A percentile compares a stretch with the other conserved stretches of the same genome.
These are phyloP conservation scores for Phrynosoma platyrhinos DNA, from an alignment of 2,113 vertebrate species.

Conservation along the genomic window DNA sequence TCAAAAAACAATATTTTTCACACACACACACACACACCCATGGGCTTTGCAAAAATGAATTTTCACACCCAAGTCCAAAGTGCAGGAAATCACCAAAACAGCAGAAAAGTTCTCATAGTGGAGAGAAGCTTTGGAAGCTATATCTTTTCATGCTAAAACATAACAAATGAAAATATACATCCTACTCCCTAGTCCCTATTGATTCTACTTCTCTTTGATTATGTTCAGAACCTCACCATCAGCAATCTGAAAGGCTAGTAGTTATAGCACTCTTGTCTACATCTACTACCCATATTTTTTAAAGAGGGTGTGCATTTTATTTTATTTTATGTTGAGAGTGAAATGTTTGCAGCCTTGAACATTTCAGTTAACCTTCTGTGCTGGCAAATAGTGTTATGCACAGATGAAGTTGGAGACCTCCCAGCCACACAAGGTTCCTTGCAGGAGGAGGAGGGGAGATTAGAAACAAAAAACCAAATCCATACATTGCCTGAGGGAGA, in stretches of 20 bases:
- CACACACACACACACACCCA: too few species aligned
- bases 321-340: neutral
- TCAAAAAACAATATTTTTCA: too few species aligned
- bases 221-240: neutral
- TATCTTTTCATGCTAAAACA: too few species aligned
- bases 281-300: neutral
- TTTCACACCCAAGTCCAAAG: too few species aligned
- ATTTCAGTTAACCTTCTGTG: neutral
- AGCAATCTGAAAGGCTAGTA: neutral
- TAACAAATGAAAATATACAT: too few species aligned
- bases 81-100: too few species aligned
- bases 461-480: conserved; percentile 52
- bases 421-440: conserved; percentile 29
- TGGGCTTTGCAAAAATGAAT: too few species aligned
- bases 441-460: conserved; percentile 14
- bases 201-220: neutral
- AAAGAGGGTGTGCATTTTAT: neutral
- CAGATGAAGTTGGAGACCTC: conserved; percentile 35
- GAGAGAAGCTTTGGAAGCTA: too few species aligned
- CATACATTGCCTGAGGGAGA: conserved; percentile 61
- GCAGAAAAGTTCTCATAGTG: too few species aligned
- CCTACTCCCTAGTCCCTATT: too few species aligned
- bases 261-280: neutral
- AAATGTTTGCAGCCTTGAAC: neutral
- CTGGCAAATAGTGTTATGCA: neutral